Base-by-base conservation (phyloP, 2,888 invertebrate species). In the Drosophila greeni region DNA sequence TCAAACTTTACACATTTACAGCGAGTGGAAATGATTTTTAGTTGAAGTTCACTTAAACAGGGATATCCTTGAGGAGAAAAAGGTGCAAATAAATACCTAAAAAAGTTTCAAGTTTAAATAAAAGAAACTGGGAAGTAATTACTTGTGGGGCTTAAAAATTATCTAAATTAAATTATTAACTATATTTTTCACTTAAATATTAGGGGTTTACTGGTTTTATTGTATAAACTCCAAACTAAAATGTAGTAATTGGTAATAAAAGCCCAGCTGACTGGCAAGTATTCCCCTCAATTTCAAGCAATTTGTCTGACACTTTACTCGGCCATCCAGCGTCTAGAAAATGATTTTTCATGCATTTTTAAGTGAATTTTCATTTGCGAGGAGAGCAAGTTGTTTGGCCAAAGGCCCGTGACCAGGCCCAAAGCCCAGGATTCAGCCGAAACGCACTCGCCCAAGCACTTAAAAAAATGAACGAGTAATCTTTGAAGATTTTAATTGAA, bases 1-100 rank as follows among this genome's bases (percentile, higher is more conserved):
- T 78, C 81, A 77, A 78, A 78, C 77, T 78, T 78, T 78, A 62
- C 70, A 77, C 77, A 78, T 78, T 78, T 77, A 66, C 78, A 66
- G 67, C 73, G 73, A 77, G 72, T 77, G 75, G 26, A 72, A 74
- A 72, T 70, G 66, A 56, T 31, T 51, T 51, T 49, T 20, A 56
- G 49, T 47, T 47, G 18, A 14, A 47, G 45, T 47, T 47, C 29
- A 47, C 31, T 47, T 47, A 47, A 33, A 47, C 29, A 3, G 45
- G 29, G 18, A 45, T 14, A 29, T 45, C 29, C 29, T 29, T 4
- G 23, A 1, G 5, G 12, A 18, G 12, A 18, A 11, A 45, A 45
- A 12, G 8, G 18, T 18, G 14, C 29, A 18, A 18, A 2, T 2
- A 16, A 43, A 16, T 43, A 4, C 12, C 26, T 43, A 18, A 29